These are phyloP conservation scores for Helleia helle DNA, from an alignment of 2,888 invertebrate species.

Conservation along the genomic window DNA sequence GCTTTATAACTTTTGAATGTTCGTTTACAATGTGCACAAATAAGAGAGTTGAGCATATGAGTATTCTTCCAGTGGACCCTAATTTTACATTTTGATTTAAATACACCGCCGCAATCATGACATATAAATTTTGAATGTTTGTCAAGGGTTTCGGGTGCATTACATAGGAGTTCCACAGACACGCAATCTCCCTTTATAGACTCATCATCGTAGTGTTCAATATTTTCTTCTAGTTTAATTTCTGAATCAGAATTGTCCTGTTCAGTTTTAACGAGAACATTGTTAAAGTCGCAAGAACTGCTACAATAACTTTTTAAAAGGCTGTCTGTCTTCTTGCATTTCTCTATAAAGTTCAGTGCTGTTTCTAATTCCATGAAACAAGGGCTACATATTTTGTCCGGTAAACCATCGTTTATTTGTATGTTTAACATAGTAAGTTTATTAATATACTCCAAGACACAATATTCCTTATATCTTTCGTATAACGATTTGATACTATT, in stretches of 20 bases:
- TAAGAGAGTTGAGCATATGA: slow-evolving; percentile 27
- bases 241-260: not conserved
- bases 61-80: slow-evolving; percentile 38
- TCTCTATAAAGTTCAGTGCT: slow-evolving; percentile 43
- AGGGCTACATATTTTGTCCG: slow-evolving; percentile 41
- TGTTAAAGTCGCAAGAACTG: not conserved
- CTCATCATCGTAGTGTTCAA: not conserved
- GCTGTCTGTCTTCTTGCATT: slow-evolving; percentile 30
- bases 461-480: slow-evolving; percentile 35
- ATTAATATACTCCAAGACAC: slow-evolving; percentile 41
- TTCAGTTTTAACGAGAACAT: not conserved
- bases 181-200: not conserved
- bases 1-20: slow-evolving; percentile 36
- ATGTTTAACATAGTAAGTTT: slow-evolving; percentile 42
- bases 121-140: slow-evolving; percentile 32
- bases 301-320: slow-evolving; percentile 10
- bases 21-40: slow-evolving; percentile 30
- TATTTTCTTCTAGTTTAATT: not conserved
- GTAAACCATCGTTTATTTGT: slow-evolving; percentile 41
- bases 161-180: not conserved
- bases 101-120: slow-evolving; percentile 34
- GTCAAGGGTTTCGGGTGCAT: too few species aligned
- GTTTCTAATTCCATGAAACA: slow-evolving; percentile 46
- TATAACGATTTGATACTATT: slow-evolving; percentile 39
- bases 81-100: slow-evolving; percentile 39